Base-by-base conservation (phyloP, 1,140 invertebrate species). In the Ooceraea biroi region DNA sequence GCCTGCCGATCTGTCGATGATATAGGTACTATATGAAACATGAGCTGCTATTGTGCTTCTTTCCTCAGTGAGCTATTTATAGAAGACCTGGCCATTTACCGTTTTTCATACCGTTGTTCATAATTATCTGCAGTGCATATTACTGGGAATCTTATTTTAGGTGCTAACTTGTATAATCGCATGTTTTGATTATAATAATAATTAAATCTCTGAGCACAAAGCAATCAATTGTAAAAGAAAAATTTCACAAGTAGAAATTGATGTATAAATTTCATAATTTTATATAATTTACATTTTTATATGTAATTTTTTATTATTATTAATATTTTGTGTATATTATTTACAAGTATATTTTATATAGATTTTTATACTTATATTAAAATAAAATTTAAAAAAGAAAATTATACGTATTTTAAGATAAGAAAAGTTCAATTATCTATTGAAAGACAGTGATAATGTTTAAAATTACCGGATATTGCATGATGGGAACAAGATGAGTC, bases 401-500 rank as follows among this genome's bases (percentile, higher is more conserved):
- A 41, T 60, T 11, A 44, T 4, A 1, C 36, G n/a, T 12, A 50
- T 12, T 36, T 36, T 7, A 19, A 74, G 11, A 22, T 76, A 48
- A 76, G 14, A 61, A 19, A 66, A 41, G 30, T 5, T 57, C 50
- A 44, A 57, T 55, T 46, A 36, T 46, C 8, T 17, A 25, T 11
- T 36, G 10, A 61, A 19, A 22, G 52, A 25, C 61, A 7, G 69
- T 46, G 52, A 66, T 52, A 50, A 52, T 14, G 10, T n/a, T 25
- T 10, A 27, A 57, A 71, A 71, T 71, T 27, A 50, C 76, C 65
- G 76, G 76, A 80, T 80, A 71, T 69, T 78, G 36, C 36, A 80
- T 80, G 55, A 80, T 80, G 76, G 25, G 50, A 57, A 55, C 50
- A 1, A 69, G 22, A 71, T 71, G 50, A 48, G 22, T 58, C 65